A percentile compares a stretch with the other conserved stretches of the same genome.
phyloP scores from a whole-genome alignment of 2,888 invertebrate species.

The Atrina japonica region DNA sequence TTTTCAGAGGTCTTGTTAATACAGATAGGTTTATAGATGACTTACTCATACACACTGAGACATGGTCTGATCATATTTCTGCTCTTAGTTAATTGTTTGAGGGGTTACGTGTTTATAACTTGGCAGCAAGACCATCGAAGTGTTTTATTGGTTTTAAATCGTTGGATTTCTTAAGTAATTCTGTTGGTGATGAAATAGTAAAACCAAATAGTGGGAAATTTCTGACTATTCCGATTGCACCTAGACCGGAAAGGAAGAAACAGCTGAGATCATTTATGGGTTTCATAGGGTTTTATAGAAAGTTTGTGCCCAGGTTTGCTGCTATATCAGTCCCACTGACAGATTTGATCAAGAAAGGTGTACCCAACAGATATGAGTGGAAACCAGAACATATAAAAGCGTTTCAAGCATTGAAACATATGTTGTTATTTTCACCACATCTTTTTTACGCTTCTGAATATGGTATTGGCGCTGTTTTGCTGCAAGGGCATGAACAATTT shows the following conservation, averaged over 20 bases:
- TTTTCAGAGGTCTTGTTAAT: constrained; percentile 25
- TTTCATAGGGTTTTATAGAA: constrained; percentile 40
- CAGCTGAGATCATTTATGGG: constrained; percentile 36
- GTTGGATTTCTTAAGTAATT: constrained; percentile 34
- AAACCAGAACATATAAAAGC: constrained; percentile 22
- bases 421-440: constrained; percentile 36
- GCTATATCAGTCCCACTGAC: constrained; percentile 39
- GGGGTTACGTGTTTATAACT: constrained; percentile 8
- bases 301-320: constrained; percentile 41
- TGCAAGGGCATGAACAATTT: no score
- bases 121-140: constrained; percentile 41
- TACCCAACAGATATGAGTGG: constrained; percentile 50
- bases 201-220: constrained; percentile 18
- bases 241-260: constrained; percentile 29
- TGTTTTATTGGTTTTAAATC: constrained; percentile 19
- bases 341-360: constrained; percentile 45
- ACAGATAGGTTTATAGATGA: constrained; percentile 40
- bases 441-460: no score
- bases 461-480: no score
- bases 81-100: constrained; percentile 29
- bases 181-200: constrained; percentile 28
- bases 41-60: constrained; percentile 33
- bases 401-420: constrained; percentile 40
- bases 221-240: constrained; percentile 17
- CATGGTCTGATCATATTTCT: constrained; percentile 34